Percentiles rank a stretch among this genome's conserved stretches.
These are phyloP conservation scores for Calameuta filiformis DNA, from an alignment of 2,888 invertebrate species.

Conservation along the genomic window DNA sequence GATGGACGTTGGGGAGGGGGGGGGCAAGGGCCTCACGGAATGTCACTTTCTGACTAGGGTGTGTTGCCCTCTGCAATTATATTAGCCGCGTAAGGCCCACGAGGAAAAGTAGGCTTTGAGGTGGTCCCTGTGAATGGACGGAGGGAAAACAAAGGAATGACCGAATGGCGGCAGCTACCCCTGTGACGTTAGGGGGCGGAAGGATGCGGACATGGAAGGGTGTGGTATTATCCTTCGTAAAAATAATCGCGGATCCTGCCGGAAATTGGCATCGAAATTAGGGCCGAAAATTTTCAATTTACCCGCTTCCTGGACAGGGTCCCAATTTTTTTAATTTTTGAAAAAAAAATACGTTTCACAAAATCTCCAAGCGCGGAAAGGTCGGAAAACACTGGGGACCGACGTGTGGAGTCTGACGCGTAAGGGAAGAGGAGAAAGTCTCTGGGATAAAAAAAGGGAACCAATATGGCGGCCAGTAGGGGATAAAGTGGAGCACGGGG, in stretches of 20 bases:
- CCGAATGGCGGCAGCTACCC: conserved; percentile 19
- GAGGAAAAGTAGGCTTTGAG: conserved; percentile 38
- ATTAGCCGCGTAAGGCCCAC: not conserved
- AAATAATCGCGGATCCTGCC: conserved; percentile 5
- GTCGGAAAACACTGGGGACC: too few relatives aligned
- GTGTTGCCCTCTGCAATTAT: conserved; percentile 30
- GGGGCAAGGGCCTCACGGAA: conserved; percentile 4
- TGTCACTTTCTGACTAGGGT: conserved; percentile 24
- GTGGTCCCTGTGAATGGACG: conserved; percentile 27
- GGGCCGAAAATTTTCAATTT: not conserved
- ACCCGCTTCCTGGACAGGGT: not conserved
- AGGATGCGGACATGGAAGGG: conserved; percentile 54
- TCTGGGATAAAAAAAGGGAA: not conserved
- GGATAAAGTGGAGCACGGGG: not conserved
- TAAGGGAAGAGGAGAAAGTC: not conserved
- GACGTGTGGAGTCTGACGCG: not conserved
- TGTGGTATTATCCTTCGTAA: conserved; percentile 45
- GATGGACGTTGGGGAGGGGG: not conserved
- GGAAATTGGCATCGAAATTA: not conserved
- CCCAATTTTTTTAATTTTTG: too few relatives aligned
- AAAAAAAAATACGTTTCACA: too few relatives aligned
- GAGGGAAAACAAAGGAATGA: conserved; percentile 5
- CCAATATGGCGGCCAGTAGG: not conserved
- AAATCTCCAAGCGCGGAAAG: too few relatives aligned
- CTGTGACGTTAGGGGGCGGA: conserved; percentile 50